phyloP scores from a whole-genome alignment of 2,888 invertebrate species.

The Parapristionchus giblindavisi region DNA sequence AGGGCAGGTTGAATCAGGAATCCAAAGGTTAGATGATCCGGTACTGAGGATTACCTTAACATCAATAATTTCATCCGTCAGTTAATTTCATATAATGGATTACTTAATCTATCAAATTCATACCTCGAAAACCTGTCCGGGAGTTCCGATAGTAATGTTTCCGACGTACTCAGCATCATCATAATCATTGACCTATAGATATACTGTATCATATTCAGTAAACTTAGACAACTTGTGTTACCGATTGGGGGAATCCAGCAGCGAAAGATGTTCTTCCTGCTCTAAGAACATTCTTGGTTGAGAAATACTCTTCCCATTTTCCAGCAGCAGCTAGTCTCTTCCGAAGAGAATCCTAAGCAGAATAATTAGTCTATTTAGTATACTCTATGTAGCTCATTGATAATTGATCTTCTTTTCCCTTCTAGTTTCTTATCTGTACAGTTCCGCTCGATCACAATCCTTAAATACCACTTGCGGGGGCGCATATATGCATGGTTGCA shows the following conservation, averaged over 20 bases:
- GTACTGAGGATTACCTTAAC: slow-evolving; percentile 54
- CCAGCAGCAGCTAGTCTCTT: not conserved
- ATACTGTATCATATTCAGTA: too few relatives aligned
- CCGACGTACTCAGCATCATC: not conserved
- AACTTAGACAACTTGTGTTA: not conserved
- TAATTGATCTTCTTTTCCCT: too few relatives aligned
- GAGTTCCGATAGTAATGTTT: not conserved
- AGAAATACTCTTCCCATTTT: slow-evolving; percentile 6
- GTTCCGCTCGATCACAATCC: too few relatives aligned
- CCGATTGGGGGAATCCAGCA: slow-evolving; percentile 29
- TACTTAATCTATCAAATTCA: too few relatives aligned
- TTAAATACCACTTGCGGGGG: too few relatives aligned
- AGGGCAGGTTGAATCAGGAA: slow-evolving; percentile 54
- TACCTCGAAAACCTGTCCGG: not conserved
- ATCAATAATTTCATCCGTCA: not conserved
- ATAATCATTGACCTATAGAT: not conserved
- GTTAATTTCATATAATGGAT: too few relatives aligned
- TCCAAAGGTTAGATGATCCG: too few relatives aligned
- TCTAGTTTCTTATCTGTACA: too few relatives aligned
- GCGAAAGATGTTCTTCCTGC: not conserved
- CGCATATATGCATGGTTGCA: too few relatives aligned
- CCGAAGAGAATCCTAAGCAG: slow-evolving; percentile 12
- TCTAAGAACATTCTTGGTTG: not conserved
- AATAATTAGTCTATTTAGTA: not conserved
- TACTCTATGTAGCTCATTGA: too few relatives aligned